Percentiles rank a stretch among this genome's conserved stretches.
phyloP scores from a whole-genome alignment of 1,140 invertebrate genomes.

The Dinothrombium tinctorium region DNA sequence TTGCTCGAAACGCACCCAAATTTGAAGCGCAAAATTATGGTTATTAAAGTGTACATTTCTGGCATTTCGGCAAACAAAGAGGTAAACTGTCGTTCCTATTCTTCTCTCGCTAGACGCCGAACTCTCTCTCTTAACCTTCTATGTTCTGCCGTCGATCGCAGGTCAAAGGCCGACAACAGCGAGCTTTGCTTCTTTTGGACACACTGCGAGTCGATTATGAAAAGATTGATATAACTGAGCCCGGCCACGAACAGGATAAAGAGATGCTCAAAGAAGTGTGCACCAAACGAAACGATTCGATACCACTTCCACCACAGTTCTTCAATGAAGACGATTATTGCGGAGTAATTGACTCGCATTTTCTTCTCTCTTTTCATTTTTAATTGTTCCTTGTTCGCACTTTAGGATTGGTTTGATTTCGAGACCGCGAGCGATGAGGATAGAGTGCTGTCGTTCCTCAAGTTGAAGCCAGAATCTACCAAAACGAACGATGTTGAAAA shows the following conservation, averaged over 20 bases:
- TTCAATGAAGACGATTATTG: slow-evolving; percentile 80
- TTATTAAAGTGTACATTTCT: slow-evolving; percentile 64
- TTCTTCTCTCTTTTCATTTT: slow-evolving; percentile 2
- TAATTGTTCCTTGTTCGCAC: slow-evolving; percentile 14
- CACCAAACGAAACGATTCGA: slow-evolving; percentile 35
- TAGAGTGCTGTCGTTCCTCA: slow-evolving; percentile 52
- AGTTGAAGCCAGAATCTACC: too few species aligned
- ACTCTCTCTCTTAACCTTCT: background rate
- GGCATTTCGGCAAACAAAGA: slow-evolving; percentile 74
- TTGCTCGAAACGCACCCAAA: too few species aligned
- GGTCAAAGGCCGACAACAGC: slow-evolving; percentile 81
- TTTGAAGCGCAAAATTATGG: slow-evolving; percentile 33
- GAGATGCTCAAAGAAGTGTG: slow-evolving; percentile 76
- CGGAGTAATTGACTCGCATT: slow-evolving; percentile 36
- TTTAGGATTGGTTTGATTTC: slow-evolving; percentile 74
- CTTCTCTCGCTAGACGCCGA: background rate
- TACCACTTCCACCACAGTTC: slow-evolving; percentile 68
- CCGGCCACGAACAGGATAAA: slow-evolving; percentile 58
- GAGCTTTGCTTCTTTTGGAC: slow-evolving; percentile 69
- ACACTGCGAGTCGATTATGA: slow-evolving; percentile 67
- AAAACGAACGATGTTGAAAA: too few species aligned
- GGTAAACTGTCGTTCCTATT: slow-evolving; percentile 27
- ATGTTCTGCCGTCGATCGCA: slow-evolving; percentile 23
- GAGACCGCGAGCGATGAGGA: slow-evolving; percentile 74
- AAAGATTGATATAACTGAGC: slow-evolving; percentile 73